Conservation (phyloP, 1,140 invertebrate genomes). For the Zaprionus ghesquierei region DNA sequence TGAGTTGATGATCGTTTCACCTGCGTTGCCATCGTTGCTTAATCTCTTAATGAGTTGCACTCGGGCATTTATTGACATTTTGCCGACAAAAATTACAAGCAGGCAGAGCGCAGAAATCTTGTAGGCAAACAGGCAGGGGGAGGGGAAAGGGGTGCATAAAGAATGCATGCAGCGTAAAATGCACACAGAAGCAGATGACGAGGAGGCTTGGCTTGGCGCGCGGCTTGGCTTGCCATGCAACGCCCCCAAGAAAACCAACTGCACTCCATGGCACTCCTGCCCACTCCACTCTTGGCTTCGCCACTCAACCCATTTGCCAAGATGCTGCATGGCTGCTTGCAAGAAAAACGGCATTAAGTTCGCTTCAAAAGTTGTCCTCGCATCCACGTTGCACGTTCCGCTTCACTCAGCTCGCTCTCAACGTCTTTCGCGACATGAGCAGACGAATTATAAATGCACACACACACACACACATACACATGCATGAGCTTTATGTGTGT, state of each 20-base stretch:
- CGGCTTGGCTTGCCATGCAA: not conserved
- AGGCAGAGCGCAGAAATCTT: constrained; percentile 52
- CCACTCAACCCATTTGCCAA: not conserved
- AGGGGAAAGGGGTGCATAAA: constrained; percentile 38
- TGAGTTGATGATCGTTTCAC: constrained; percentile 33
- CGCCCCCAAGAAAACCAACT: not conserved
- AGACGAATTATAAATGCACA: constrained; percentile 73
- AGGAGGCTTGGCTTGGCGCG: not conserved
- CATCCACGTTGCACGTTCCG: not conserved
- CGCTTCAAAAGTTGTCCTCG: constrained; percentile 45
- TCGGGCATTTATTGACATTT: constrained; percentile 73
- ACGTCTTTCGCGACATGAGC: constrained; percentile 48
- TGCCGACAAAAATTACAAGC: constrained; percentile 31
- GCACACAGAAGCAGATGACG: constrained; percentile 55
- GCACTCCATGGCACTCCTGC: no score
- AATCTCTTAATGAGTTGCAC: constrained; percentile 78
- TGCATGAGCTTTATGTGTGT: not conserved
- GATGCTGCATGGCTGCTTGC: not conserved
- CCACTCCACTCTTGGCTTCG: not conserved
- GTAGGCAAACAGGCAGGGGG: constrained; percentile 45
- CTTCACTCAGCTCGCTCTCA: constrained; percentile 10
- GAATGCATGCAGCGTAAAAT: constrained; percentile 75
- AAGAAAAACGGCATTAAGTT: constrained; percentile 67
- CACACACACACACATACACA: constrained; percentile 15
- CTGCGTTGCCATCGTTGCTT: constrained; percentile 47